Percentiles rank a stretch among this genome's conserved stretches.
These are phyloP conservation scores for Anadara kagoshimensis DNA, from an alignment of 1,140 invertebrate genomes.

Conservation along the genomic window DNA sequence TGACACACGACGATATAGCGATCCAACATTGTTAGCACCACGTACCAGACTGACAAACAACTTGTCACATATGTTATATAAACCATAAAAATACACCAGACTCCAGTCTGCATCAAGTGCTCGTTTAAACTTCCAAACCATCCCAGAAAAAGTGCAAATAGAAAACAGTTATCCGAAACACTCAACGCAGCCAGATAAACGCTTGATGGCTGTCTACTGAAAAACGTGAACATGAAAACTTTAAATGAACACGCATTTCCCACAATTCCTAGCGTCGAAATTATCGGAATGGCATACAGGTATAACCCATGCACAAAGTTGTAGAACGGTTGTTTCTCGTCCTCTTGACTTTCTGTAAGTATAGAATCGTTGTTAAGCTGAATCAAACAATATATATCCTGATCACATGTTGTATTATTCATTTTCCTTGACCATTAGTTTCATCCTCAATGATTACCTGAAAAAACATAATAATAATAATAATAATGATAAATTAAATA, in stretches of 20 bases:
- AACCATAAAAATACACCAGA: conserved; percentile 59
- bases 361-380: too few relatives aligned
- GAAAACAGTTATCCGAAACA: conserved; percentile 77
- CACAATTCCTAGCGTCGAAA: conserved; percentile 76
- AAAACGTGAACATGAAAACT: conserved; percentile 77
- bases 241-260: conserved; percentile 78
- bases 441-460: too few relatives aligned
- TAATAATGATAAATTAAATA: too few relatives aligned
- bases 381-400: too few relatives aligned
- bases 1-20: conserved; percentile 71
- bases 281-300: conserved; percentile 77
- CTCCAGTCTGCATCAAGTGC: conserved; percentile 21
- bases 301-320: conserved; percentile 67
- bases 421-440: too few relatives aligned
- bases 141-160: conserved; percentile 75
- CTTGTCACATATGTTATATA: conserved; percentile 68
- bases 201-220: conserved; percentile 78
- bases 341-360: too few relatives aligned
- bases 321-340: too few relatives aligned
- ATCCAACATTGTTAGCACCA: conserved; percentile 73
- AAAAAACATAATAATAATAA: too few relatives aligned
- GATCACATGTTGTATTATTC: too few relatives aligned
- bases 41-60: conserved; percentile 72
- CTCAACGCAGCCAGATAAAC: conserved; percentile 79
- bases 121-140: conserved; percentile 76